A percentile compares a stretch with the other conserved stretches of the same genome.
Conservation (phyloP, 2,888 invertebrate genomes). For the Lutraria lutraria region DNA sequence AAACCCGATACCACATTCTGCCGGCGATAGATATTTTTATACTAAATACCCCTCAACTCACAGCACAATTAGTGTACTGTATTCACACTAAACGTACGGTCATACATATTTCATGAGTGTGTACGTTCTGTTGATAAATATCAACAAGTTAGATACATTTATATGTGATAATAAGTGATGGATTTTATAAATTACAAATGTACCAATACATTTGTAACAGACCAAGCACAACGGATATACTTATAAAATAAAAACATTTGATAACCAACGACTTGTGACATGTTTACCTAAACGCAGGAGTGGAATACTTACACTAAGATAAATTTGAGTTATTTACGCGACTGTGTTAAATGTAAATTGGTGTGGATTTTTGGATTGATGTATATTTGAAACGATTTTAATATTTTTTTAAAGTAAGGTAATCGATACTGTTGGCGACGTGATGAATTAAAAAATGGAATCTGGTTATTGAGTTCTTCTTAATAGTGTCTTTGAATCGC, state of each 20-base stretch:
- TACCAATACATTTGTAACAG: background rate
- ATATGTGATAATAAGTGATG: background rate
- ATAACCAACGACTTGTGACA: background rate
- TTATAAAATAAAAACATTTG: background rate
- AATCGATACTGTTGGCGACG: background rate
- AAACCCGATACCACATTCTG: constrained; percentile 10
- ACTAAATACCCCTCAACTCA: background rate
- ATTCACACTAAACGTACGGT: background rate
- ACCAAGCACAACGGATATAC: background rate
- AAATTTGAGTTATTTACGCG: background rate
- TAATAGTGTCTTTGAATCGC: background rate
- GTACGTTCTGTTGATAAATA: background rate
- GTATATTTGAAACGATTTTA: background rate
- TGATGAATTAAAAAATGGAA: constrained; percentile 5
- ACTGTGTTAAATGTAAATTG: background rate
- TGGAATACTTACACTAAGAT: background rate
- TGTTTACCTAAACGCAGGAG: background rate
- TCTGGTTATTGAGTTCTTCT: background rate
- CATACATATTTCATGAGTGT: background rate
- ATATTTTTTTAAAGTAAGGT: background rate
- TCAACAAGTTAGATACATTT: background rate
- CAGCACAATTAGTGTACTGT: background rate
- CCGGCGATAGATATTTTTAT: background rate
- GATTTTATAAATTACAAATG: background rate
- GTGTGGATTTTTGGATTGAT: background rate